Percentiles rank a stretch among this genome's conserved stretches.
Conservation (phyloP, 1,140 invertebrate genomes). For the Daktulosphaira vitifoliae region DNA sequence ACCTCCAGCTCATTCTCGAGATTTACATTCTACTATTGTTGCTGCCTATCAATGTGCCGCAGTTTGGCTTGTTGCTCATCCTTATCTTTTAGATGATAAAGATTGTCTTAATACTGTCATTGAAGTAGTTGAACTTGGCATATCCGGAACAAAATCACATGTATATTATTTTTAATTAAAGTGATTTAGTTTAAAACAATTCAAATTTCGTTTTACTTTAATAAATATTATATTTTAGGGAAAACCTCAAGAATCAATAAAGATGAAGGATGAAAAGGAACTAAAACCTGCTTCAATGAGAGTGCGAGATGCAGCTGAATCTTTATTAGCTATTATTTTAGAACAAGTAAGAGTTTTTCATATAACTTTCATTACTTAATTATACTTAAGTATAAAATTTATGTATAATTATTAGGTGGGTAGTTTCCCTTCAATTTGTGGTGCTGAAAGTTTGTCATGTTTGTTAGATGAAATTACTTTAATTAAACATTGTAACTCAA, state of each 20-base stretch:
- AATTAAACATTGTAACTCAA: slow-evolving; percentile 61
- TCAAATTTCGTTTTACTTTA: not conserved
- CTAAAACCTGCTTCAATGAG: slow-evolving; percentile 91
- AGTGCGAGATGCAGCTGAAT: slow-evolving; percentile 91
- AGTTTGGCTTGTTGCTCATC: slow-evolving; percentile 85
- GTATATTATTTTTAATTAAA: slow-evolving; percentile 41
- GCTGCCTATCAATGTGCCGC: slow-evolving; percentile 86
- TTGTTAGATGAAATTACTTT: slow-evolving; percentile 80
- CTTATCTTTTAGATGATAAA: slow-evolving; percentile 77
- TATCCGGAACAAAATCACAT: slow-evolving; percentile 85
- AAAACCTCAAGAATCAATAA: slow-evolving; percentile 80
- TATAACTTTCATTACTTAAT: slow-evolving; percentile 36
- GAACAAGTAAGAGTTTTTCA: slow-evolving; percentile 66
- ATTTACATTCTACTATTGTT: slow-evolving; percentile 95
- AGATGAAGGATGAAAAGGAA: slow-evolving; percentile 93
- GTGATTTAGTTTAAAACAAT: not conserved
- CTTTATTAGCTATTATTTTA: slow-evolving; percentile 77
- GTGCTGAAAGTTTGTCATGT: slow-evolving; percentile 73
- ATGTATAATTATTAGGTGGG: slow-evolving; percentile 58
- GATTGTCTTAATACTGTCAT: slow-evolving; percentile 86
- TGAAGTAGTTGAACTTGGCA: slow-evolving; percentile 94
- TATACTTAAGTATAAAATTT: too few species aligned
- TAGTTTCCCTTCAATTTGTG: slow-evolving; percentile 74
- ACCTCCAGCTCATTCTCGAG: slow-evolving; percentile 90
- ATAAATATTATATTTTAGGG: slow-evolving; percentile 45